Base-by-base conservation (phyloP, 2,888 invertebrate genomes). In the Phytoseiulus persimilis region DNA sequence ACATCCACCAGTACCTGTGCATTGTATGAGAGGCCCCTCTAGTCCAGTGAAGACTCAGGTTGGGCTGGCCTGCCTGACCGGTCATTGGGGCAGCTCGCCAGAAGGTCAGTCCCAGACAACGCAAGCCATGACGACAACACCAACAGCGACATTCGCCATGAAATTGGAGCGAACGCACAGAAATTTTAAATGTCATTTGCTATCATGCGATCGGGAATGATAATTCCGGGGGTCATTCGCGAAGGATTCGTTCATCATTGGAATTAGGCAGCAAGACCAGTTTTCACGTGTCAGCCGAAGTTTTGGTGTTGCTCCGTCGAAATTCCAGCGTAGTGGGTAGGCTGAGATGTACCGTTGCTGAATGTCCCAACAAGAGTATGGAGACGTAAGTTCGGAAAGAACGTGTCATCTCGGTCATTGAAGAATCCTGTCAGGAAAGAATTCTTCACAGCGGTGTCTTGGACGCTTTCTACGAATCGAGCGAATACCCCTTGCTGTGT, bases 1-100 rank as follows among this genome's bases (percentile, higher is more conserved):
- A 87, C 87, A 45, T 87, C 87, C 33, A 87, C 87, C 87, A 87
- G 84, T n/a, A 65, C 65, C 65, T 65, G 65, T 65, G 65, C 65
- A 65, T 65, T 65, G 65, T 65, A 65, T 65, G 65, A 65, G 65
- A 65, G 65, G 65, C 65, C 28, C 65, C 65, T 65, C 28, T 65
- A 28, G 65, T 65, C 65, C 65, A 65, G 65, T 28, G 65, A 65
- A 65, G 65, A 65, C 65, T 65, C 65, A 65, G 65, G 65, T 65
- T 65, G 65, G 65, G 65, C 65, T 9, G 39, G 23, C 28, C 65
- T 28, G 65, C 28, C 65, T 14, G 65, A 14, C 65, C 65, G 65
- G 65, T 65, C 65, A 23, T 65, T 23, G 65, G 65, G 65, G 65
- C 65, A 65, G 65, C 65, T 65, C 65, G 65, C 65, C 65, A 65